phyloP scores from a whole-genome alignment of 2,888 invertebrate genomes.

The Drosophila meridionalis region DNA sequence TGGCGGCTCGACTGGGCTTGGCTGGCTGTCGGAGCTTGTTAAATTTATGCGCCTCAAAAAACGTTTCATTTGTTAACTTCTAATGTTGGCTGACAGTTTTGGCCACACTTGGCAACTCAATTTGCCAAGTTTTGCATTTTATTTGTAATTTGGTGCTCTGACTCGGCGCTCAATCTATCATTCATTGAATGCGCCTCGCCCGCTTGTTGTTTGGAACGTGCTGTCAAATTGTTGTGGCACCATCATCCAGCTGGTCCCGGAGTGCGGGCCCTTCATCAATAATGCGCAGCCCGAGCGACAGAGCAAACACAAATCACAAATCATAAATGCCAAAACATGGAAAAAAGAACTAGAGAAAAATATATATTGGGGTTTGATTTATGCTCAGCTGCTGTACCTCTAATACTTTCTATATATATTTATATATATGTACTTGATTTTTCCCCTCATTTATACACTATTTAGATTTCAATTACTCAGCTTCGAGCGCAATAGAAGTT shows the following conservation, averaged over 20 bases:
- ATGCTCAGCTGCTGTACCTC: conserved; percentile 4
- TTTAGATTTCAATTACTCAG: conserved; percentile 75
- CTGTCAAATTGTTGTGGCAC: conserved; percentile 37
- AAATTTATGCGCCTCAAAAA: conserved; percentile 58
- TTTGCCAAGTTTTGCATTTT: conserved; percentile 40
- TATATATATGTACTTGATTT: background rate
- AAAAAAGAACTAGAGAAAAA: background rate
- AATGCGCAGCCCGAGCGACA: conserved; percentile 32
- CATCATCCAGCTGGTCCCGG: conserved; percentile 7
- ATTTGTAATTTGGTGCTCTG: conserved; percentile 20
- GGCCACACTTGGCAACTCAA: conserved; percentile 40
- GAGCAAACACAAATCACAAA: conserved; percentile 41
- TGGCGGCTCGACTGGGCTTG: background rate
- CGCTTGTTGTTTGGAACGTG: conserved; percentile 37
- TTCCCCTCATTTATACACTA: conserved; percentile 58
- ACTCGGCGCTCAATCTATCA: conserved; percentile 28
- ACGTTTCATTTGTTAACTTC: conserved; percentile 55
- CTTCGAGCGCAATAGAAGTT: conserved; percentile 22
- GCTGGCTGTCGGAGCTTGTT: conserved; percentile 55
- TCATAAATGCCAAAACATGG: conserved; percentile 29
- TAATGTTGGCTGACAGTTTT: conserved; percentile 55
- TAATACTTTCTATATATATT: background rate
- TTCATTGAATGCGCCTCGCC: conserved; percentile 20
- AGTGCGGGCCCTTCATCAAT: conserved; percentile 12
- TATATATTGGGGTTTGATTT: conserved; percentile 14